phyloP scores from a whole-genome alignment of 2,113 vertebrate genomes.

The Elanoides forficatus region DNA sequence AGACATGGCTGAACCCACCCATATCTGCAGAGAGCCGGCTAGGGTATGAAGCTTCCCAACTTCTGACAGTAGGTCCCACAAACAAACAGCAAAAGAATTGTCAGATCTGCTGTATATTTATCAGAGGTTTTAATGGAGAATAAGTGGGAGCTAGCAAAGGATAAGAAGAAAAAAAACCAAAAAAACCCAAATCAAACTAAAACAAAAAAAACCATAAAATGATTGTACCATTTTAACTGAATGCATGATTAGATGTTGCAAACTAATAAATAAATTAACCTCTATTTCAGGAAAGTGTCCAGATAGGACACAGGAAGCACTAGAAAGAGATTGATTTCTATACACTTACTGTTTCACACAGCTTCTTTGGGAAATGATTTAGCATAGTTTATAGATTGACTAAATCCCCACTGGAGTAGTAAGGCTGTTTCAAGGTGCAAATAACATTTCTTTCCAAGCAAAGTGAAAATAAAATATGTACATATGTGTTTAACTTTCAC shows the following conservation, averaged over 20 bases:
- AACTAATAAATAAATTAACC: neutral
- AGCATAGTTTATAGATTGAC: neutral
- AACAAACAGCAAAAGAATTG: neutral
- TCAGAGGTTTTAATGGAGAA: neutral
- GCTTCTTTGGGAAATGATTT: neutral
- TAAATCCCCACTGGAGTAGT: neutral
- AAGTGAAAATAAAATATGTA: constrained; percentile 8
- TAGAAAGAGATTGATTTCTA: neutral
- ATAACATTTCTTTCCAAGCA: neutral
- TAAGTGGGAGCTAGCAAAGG: neutral
- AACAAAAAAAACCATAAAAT: neutral
- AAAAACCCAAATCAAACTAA: too few species aligned
- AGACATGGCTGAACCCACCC: neutral
- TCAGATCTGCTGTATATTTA: neutral
- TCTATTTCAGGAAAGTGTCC: neutral
- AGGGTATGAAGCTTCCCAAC: neutral
- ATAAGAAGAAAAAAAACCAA: neutral
- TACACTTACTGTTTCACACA: neutral
- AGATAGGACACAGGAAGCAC: neutral
- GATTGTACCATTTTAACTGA: neutral
- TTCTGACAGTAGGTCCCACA: neutral
- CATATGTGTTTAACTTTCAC: neutral
- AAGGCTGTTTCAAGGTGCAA: constrained; percentile 19
- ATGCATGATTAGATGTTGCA: neutral
- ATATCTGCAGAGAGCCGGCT: accelerated